Evolutionary conservation across 2,797 vertebrate species (phyloP), one percentile per base, ranked within the genome.

Genomic region (Choloepus didactylus): DNA sequence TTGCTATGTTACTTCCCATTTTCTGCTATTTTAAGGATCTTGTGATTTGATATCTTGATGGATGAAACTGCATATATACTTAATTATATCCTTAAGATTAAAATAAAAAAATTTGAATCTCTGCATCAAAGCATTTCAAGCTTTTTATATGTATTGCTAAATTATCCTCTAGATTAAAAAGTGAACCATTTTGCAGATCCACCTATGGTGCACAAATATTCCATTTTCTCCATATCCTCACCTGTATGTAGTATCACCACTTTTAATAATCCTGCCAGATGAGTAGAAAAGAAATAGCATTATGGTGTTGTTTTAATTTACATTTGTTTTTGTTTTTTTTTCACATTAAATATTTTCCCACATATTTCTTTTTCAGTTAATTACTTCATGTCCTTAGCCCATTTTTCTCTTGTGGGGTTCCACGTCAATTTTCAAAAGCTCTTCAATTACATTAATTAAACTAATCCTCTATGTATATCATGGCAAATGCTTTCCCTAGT

Each of bases 91-190:
- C 44, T 93, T 86, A 77, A 59, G 23, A 81, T 46, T 23, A 73
- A 91, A 77, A 90, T 82, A 38, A 87, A 89, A 85, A 19, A 73
- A 81, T 49, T 38, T 66, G 21, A 80, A 72, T 89, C 84, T 90
- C 64, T 85, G 14, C 14, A 35, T 60, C 6, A 11, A n/a, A 79
- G 5, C 70, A 11, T 38, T 89, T 72, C 27, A 80, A 69, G 44
- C n/a, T 80, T 89, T n/a, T 56, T 91, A 19, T 35, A 69, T 62
- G 27, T 67, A 46, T 69, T 35, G 12, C 38, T 70, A 95, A 80
- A 60, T 67, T 84, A 89, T 89, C 29, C 3, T 87, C 46, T 54
- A 80, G 76, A 62, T 75, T 12, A 89, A 89, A 73, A 87, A 56
- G 27, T 16, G 35, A 88, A 77, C 73, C 3, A 19, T 19, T 93